These are phyloP conservation scores for Podarcis lilfordi DNA, from an alignment of 2,797 vertebrate species.

Conservation along the genomic window DNA sequence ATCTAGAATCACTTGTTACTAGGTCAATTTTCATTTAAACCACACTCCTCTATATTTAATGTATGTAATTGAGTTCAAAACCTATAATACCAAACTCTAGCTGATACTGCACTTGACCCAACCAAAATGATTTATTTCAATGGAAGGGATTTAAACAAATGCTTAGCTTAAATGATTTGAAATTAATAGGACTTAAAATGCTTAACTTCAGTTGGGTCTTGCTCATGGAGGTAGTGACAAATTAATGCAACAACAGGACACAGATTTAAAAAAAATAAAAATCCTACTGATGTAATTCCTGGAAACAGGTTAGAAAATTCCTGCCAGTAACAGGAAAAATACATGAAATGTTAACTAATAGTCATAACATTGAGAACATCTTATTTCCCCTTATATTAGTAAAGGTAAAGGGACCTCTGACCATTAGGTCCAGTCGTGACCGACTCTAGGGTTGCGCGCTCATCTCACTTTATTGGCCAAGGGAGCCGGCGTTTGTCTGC, in stretches of 20 bases:
- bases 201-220: background rate
- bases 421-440: no score
- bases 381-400: background rate
- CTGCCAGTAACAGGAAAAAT: background rate
- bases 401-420: no score
- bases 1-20: constrained; percentile 9
- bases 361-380: background rate
- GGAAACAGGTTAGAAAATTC: background rate
- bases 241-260: background rate
- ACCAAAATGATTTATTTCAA: background rate
- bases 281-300: background rate
- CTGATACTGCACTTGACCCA: background rate
- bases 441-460: no score
- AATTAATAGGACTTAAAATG: background rate
- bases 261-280: background rate
- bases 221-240: background rate
- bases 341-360: background rate
- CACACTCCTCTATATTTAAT: background rate
- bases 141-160: background rate
- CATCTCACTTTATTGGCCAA: no score
- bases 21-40: background rate
- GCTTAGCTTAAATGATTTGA: background rate
- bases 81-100: background rate
- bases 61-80: background rate
- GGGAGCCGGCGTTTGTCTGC: no score